Percentiles rank a stretch among this genome's conserved stretches.
Evolutionary conservation across 2,113 vertebrate genomes (phyloP).

Genomic region (Muntiacus muntjak): DNA sequence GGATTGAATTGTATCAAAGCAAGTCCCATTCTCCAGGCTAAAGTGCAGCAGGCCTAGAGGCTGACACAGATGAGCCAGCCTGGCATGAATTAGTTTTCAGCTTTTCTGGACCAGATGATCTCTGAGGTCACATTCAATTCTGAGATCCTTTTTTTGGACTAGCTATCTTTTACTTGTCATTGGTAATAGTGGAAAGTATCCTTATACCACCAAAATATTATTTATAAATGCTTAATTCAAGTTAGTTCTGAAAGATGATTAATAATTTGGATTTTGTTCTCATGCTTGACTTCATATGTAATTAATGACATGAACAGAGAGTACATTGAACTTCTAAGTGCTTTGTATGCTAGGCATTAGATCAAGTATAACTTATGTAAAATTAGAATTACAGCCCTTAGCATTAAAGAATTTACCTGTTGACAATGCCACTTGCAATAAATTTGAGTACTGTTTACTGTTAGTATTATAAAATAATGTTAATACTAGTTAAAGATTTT

Average conservation of each 20-base stretch:
- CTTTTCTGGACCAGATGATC: neutral
- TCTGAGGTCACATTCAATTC: neutral
- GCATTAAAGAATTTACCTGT: neutral
- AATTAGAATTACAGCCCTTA: neutral
- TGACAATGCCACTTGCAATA: neutral
- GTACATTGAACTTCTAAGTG: neutral
- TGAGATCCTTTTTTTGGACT: neutral
- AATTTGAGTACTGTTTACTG: neutral
- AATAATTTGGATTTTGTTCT: neutral
- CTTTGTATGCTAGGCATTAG: neutral
- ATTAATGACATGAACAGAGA: neutral
- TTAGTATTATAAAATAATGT: neutral
- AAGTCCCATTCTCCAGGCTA: neutral
- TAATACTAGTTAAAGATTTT: neutral
- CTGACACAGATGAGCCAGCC: neutral
- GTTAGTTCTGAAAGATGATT: neutral
- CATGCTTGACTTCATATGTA: neutral
- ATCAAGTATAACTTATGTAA: neutral
- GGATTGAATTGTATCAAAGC: neutral
- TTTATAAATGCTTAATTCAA: neutral
- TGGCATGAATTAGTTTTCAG: neutral
- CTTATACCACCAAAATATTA: neutral
- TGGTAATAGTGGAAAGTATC: neutral
- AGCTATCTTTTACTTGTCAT: neutral
- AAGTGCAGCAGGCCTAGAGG: neutral